These are phyloP conservation scores for Dichetophora obliterata DNA, from an alignment of 2,888 invertebrate genomes.

Conservation along the genomic window DNA sequence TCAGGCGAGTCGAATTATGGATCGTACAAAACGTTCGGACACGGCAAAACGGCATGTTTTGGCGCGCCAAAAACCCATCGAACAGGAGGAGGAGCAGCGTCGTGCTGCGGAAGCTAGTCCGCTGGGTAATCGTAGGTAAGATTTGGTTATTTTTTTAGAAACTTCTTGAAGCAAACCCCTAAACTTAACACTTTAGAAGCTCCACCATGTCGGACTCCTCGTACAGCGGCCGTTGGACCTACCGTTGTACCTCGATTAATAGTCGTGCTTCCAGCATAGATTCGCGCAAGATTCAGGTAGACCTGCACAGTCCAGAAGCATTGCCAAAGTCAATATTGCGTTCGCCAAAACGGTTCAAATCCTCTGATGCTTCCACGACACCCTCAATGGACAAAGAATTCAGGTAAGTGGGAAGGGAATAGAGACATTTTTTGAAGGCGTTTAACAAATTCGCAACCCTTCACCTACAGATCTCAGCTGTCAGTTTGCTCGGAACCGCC, in stretches of 20 bases:
- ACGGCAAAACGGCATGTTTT: constrained; percentile 82
- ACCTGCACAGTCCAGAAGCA: constrained; percentile 68
- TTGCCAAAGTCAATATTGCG: constrained; percentile 64
- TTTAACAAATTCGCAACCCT: not conserved
- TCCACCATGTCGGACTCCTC: constrained; percentile 69
- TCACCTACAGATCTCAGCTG: constrained; percentile 60
- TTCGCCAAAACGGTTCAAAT: constrained; percentile 65
- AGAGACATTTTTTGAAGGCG: not conserved
- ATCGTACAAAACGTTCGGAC: constrained; percentile 73
- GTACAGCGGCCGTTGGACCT: constrained; percentile 66
- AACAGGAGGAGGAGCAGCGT: constrained; percentile 73
- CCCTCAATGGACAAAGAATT: constrained; percentile 69
- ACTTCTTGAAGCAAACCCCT: not conserved
- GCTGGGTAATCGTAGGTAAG: constrained; percentile 63
- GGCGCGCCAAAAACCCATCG: constrained; percentile 81
- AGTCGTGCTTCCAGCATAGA: constrained; percentile 69
- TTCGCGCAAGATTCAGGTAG: constrained; percentile 67
- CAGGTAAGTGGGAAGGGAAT: constrained; percentile 58
- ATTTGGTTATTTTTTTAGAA: not conserved
- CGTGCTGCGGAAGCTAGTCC: constrained; percentile 56
- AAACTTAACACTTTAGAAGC: constrained; percentile 53
- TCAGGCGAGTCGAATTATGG: constrained; percentile 69
- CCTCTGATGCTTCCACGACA: constrained; percentile 66
- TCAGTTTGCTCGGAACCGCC: constrained; percentile 69
- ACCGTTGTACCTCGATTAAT: constrained; percentile 64